These are phyloP conservation scores for Thera obeliscata DNA, from an alignment of 2,888 invertebrate species.

Conservation along the genomic window DNA sequence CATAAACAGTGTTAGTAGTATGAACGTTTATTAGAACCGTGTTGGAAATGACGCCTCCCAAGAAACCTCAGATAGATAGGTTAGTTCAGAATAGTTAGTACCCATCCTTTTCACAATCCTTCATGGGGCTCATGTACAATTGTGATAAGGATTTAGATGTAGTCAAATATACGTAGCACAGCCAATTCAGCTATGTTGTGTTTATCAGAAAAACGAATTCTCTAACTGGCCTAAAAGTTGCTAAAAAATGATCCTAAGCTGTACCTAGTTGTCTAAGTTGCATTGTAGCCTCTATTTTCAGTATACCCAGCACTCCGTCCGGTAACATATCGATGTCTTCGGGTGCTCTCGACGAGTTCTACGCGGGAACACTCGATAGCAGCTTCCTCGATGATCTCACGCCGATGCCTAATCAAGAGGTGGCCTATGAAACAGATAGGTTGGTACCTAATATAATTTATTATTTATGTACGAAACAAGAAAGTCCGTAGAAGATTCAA, in stretches of 20 bases:
- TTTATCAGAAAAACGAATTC: too few species aligned
- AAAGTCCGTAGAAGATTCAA: not conserved
- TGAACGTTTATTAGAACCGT: too few species aligned
- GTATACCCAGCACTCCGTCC: conserved; percentile 62
- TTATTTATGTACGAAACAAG: not conserved
- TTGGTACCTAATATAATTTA: conserved; percentile 8
- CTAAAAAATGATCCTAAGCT: too few species aligned
- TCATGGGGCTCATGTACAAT: too few species aligned
- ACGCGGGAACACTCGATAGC: conserved; percentile 88
- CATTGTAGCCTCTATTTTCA: conserved; percentile 33
- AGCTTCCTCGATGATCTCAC: conserved; percentile 89
- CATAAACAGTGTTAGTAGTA: too few species aligned
- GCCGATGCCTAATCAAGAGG: conserved; percentile 59
- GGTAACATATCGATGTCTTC: conserved; percentile 81
- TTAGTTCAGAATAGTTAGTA: conserved; percentile 33
- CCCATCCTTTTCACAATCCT: too few species aligned
- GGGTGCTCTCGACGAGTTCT: conserved; percentile 85
- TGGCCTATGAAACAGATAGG: conserved; percentile 70
- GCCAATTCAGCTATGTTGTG: too few species aligned
- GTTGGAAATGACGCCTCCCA: conserved; percentile 69
- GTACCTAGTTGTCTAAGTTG: too few species aligned
- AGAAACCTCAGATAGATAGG: conserved; percentile 63
- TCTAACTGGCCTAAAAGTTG: too few species aligned
- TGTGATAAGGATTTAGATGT: too few species aligned
- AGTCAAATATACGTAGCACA: too few species aligned